Conservation (phyloP, 1,140 invertebrate species). For the Hyles vespertilio region DNA sequence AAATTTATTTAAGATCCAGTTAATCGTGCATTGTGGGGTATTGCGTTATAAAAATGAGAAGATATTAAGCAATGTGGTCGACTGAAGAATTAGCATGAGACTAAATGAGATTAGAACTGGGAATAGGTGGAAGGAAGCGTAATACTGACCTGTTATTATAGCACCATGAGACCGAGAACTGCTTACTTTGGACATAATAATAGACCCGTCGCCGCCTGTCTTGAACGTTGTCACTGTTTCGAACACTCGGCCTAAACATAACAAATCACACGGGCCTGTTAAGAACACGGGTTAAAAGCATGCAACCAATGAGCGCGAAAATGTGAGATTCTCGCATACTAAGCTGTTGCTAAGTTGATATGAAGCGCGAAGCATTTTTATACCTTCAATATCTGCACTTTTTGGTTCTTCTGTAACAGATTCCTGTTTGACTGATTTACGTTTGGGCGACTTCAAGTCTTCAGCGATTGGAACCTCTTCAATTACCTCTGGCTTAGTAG, state of each 20-base stretch:
- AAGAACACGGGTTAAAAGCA: slow-evolving; percentile 66
- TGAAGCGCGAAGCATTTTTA: slow-evolving; percentile 63
- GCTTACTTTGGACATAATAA: slow-evolving; percentile 79
- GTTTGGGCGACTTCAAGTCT: slow-evolving; percentile 73
- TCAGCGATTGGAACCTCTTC: slow-evolving; percentile 58
- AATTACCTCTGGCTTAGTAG: slow-evolving; percentile 53
- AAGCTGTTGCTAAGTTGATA: slow-evolving; percentile 53
- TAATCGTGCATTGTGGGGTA: slow-evolving; percentile 34
- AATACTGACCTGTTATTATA: slow-evolving; percentile 78
- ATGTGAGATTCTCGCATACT: slow-evolving; percentile 44
- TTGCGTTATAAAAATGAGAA: slow-evolving; percentile 19
- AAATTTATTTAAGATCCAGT: slow-evolving; percentile 22
- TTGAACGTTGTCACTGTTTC: slow-evolving; percentile 79
- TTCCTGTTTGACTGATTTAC: slow-evolving; percentile 65
- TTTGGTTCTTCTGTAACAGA: slow-evolving; percentile 56
- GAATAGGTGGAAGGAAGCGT: slow-evolving; percentile 52
- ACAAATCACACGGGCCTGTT: slow-evolving; percentile 70
- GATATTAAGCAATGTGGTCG: too few relatives aligned
- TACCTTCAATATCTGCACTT: slow-evolving; percentile 72
- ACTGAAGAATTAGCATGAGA: slow-evolving; percentile 3
- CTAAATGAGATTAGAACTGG: slow-evolving; percentile 27
- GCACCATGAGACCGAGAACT: slow-evolving; percentile 78
- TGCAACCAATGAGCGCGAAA: slow-evolving; percentile 57
- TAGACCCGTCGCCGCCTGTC: slow-evolving; percentile 77
- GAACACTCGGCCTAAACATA: slow-evolving; percentile 74